These are phyloP conservation scores for Microctenopoma stevenorrisi DNA, from an alignment of 2,797 vertebrate genomes.

Conservation along the genomic window DNA sequence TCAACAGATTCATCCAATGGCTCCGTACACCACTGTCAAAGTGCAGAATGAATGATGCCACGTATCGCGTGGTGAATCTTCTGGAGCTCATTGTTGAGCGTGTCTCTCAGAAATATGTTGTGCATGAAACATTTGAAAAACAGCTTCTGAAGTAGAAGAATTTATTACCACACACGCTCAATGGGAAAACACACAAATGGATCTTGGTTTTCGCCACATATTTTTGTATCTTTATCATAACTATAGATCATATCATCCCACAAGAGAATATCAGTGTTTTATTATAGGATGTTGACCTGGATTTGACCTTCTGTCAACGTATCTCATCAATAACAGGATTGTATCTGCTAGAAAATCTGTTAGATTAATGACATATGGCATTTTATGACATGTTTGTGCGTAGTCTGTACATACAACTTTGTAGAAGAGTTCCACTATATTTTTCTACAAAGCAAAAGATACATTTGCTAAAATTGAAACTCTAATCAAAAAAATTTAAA, in stretches of 20 bases:
- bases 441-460: background rate
- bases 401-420: background rate
- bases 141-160: slow-evolving; percentile 63
- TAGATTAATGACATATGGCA: background rate
- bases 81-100: slow-evolving; percentile 53
- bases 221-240: slow-evolving; percentile 16
- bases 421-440: background rate
- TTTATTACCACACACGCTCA: slow-evolving; percentile 41
- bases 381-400: background rate
- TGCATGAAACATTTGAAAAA: slow-evolving; percentile 45
- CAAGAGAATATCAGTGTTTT: slow-evolving; percentile 21
- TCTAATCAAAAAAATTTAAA: background rate
- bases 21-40: slow-evolving; percentile 15
- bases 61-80: slow-evolving; percentile 18
- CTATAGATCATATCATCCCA: slow-evolving; percentile 38
- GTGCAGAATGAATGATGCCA: slow-evolving; percentile 21
- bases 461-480: background rate
- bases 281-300: background rate
- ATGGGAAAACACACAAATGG: slow-evolving; percentile 38
- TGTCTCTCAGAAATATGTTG: slow-evolving; percentile 36
- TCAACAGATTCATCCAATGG: slow-evolving; percentile 6
- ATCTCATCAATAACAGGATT: background rate
- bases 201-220: slow-evolving; percentile 55
- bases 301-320: background rate
- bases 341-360: background rate